Conservation (phyloP, 2,797 vertebrate genomes). For the Manis javanica region DNA sequence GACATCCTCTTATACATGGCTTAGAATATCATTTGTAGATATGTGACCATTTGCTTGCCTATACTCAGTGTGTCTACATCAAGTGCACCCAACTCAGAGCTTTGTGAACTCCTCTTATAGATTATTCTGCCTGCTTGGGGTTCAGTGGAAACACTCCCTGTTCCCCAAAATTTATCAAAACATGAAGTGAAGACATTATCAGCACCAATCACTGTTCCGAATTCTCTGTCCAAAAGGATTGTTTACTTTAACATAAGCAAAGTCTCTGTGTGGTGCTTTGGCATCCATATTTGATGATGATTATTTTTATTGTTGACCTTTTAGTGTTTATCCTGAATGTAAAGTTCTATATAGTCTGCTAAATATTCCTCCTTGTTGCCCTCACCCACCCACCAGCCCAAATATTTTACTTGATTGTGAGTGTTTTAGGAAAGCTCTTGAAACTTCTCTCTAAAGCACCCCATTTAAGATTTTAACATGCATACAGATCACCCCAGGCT, state of each 20-base stretch:
- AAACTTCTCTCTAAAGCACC: not conserved
- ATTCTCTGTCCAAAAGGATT: not conserved
- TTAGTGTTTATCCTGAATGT: slow-evolving; percentile 15
- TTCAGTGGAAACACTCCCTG: not conserved
- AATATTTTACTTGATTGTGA: not conserved
- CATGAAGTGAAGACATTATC: not conserved
- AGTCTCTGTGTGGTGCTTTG: not conserved
- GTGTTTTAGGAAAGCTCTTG: not conserved
- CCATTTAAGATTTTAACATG: not conserved
- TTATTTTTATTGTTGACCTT: not conserved
- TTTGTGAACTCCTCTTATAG: not conserved
- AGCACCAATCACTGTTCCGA: not conserved
- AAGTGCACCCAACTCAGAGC: not conserved
- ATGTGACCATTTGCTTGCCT: not conserved
- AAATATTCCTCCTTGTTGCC: not conserved
- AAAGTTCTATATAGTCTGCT: not conserved
- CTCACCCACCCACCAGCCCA: not conserved
- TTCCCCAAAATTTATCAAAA: not conserved
- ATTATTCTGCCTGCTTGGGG: not conserved
- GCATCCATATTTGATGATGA: not conserved
- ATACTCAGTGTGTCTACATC: not conserved
- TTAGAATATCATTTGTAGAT: not conserved
- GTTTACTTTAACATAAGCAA: not conserved
- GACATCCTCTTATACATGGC: not conserved
- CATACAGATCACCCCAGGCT: not conserved